phyloP scores from a whole-genome alignment of 2,888 invertebrate species.

The Pyrgus malvae region DNA sequence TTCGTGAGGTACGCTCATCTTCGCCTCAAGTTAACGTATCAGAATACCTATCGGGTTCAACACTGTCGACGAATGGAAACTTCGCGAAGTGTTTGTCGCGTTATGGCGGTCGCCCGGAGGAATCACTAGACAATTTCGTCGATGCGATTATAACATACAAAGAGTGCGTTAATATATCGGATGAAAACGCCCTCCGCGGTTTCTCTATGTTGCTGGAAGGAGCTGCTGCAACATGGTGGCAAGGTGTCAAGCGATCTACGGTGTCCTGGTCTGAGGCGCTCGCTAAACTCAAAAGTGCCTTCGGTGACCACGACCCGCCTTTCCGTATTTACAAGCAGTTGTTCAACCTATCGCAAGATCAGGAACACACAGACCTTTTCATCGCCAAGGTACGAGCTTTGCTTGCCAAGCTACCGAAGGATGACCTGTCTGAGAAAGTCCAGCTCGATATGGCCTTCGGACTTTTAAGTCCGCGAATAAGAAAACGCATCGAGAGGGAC shows the following conservation, averaged over 20 bases:
- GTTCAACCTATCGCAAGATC: neutral
- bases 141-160: too few species aligned
- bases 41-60: neutral
- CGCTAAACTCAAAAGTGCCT: neutral
- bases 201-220: too few species aligned
- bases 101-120: neutral
- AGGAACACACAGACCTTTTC: neutral
- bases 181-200: too few species aligned
- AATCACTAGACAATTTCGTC: neutral
- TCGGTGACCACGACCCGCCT: neutral
- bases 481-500: neutral
- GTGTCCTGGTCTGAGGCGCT: neutral
- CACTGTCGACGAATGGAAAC: neutral
- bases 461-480: neutral
- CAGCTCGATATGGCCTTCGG: neutral
- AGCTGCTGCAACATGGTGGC: too few species aligned
- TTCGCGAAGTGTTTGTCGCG: conserved; percentile 3
- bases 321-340: neutral
- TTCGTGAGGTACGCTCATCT: neutral
- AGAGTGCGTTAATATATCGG: too few species aligned
- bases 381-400: neutral
- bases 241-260: neutral
- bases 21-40: neutral
- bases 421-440: neutral
- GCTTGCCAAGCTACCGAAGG: neutral